Evolutionary conservation across 2,113 vertebrate genomes (phyloP).

Genomic region (Leucosticte australis): DNA sequence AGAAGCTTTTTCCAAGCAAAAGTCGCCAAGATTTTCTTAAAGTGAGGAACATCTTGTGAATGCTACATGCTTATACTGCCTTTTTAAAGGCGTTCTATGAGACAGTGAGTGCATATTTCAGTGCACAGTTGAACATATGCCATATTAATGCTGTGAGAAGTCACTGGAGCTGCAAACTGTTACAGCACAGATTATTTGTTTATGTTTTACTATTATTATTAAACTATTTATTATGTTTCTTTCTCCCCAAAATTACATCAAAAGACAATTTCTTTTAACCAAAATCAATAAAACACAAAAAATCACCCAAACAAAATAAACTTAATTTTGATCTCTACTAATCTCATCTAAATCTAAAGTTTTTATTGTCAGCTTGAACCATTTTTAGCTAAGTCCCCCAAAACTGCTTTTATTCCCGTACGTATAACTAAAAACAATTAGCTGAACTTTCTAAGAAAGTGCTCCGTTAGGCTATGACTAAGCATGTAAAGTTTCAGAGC

Average conservation of each 20-base stretch:
- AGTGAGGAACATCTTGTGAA: background rate
- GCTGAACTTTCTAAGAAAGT: constrained; percentile 60
- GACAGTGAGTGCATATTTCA: background rate
- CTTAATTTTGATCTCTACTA: background rate
- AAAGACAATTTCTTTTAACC: background rate
- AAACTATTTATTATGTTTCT: background rate
- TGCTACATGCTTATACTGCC: background rate
- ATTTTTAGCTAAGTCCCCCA: background rate
- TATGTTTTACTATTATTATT: background rate
- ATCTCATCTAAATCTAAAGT: background rate
- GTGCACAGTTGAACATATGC: background rate
- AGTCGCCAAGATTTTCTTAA: background rate
- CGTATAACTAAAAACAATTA: constrained; percentile 6
- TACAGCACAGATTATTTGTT: background rate
- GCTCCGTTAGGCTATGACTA: constrained; percentile 50
- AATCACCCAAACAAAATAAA: background rate
- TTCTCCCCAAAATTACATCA: background rate
- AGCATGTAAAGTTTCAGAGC: constrained; percentile 52
- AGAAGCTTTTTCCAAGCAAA: background rate
- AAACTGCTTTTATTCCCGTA: background rate
- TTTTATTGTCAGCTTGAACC: background rate
- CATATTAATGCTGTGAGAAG: background rate
- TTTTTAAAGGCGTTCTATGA: background rate
- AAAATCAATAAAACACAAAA: background rate
- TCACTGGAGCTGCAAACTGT: background rate